A percentile compares a stretch with the other conserved stretches of the same genome.
Evolutionary conservation across 2,113 vertebrate species (phyloP).

Genomic region (Haplochromis burtoni): DNA sequence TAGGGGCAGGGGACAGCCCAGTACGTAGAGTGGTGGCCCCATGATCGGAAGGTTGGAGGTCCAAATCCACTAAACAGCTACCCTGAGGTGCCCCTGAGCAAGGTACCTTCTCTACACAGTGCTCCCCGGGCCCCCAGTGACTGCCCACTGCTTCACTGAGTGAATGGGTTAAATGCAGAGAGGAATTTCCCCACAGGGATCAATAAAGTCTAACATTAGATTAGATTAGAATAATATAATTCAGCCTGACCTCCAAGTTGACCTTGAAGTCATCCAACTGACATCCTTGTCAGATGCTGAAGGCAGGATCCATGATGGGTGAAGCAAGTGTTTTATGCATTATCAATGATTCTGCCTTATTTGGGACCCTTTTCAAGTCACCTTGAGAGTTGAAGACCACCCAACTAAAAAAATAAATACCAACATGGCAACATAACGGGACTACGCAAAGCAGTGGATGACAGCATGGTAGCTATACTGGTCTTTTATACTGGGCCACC

Average conservation of each 20-base stretch:
- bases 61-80: background rate
- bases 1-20: background rate
- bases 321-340: background rate
- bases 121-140: background rate
- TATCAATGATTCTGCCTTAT: accelerated
- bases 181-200: background rate
- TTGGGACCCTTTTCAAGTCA: background rate
- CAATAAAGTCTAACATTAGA: background rate
- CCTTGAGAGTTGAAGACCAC: background rate
- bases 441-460: background rate
- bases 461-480: background rate
- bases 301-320: background rate
- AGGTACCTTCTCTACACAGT: accelerated
- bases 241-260: background rate
- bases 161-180: accelerated
- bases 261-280: background rate
- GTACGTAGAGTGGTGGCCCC: accelerated
- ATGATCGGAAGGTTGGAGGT: background rate
- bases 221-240: background rate
- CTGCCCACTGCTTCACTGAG: background rate
- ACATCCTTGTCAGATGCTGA: background rate
- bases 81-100: background rate
- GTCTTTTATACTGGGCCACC: background rate
- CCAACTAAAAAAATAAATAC: background rate
- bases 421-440: accelerated